These are phyloP conservation scores for Aphelinus atriplicis DNA, from an alignment of 1,140 invertebrate genomes.

Conservation along the genomic window DNA sequence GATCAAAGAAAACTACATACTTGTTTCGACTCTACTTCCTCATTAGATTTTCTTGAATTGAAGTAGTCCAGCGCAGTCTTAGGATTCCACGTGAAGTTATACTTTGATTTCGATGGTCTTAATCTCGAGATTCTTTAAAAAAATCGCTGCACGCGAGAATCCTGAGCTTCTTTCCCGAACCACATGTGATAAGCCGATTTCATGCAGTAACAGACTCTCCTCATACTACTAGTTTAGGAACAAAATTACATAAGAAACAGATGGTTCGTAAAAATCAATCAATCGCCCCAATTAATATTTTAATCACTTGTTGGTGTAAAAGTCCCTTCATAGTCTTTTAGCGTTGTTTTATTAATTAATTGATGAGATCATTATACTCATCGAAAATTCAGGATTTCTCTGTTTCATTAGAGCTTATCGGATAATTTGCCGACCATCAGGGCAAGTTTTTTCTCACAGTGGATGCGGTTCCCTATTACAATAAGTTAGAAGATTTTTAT, in stretches of 20 bases:
- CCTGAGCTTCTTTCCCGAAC: conserved; percentile 5
- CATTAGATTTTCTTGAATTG: not conserved
- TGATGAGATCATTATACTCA: conserved; percentile 34
- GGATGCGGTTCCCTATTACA: conserved; percentile 23
- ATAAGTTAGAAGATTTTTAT: conserved; percentile 31
- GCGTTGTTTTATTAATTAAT: conserved; percentile 36
- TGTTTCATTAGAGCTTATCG: conserved; percentile 8
- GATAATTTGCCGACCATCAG: conserved; percentile 25
- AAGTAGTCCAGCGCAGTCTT: conserved; percentile 5
- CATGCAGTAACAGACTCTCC: conserved; percentile 36
- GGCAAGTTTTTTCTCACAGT: not conserved
- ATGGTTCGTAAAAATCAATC: too few relatives aligned
- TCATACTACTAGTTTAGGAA: conserved; percentile 28
- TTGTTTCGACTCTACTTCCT: not conserved
- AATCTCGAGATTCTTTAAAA: conserved; percentile 29
- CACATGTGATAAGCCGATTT: conserved; percentile 40
- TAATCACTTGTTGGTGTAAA: conserved; percentile 26
- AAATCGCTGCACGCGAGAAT: conserved; percentile 1
- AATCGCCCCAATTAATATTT: not conserved
- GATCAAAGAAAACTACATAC: not conserved
- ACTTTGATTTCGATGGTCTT: conserved; percentile 3
- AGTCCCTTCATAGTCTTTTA: conserved; percentile 34
- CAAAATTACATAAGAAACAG: not conserved
- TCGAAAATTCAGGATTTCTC: conserved; percentile 25
- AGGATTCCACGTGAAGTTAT: conserved; percentile 16